Conservation (phyloP, 2,113 vertebrate genomes). For the Mormoops blainvillei region DNA sequence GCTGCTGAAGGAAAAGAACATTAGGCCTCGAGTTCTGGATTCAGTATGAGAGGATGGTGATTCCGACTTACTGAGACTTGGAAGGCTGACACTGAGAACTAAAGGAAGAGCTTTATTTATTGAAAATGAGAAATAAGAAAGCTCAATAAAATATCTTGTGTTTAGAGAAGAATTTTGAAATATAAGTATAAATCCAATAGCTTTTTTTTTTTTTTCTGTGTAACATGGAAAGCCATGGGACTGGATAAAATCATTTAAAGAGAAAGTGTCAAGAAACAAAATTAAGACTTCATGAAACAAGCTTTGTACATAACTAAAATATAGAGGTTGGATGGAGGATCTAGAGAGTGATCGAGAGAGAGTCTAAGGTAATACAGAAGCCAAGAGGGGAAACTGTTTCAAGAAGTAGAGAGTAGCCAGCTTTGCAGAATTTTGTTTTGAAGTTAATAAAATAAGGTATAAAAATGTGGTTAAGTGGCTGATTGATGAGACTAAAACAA, state of each 20-base stretch:
- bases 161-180: neutral
- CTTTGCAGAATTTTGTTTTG: neutral
- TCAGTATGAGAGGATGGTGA: neutral
- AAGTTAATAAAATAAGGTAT: neutral
- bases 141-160: neutral
- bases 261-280: neutral
- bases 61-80: neutral
- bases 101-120: neutral
- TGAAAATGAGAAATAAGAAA: neutral
- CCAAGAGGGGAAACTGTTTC: neutral
- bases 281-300: neutral
- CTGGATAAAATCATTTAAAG: neutral
- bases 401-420: neutral
- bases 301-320: neutral
- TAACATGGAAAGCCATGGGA: neutral
- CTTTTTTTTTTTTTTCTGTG: neutral
- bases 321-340: neutral
- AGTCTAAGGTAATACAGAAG: neutral
- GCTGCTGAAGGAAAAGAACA: neutral
- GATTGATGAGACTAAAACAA: neutral
- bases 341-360: neutral
- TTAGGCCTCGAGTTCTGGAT: neutral
- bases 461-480: neutral
- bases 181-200: neutral
- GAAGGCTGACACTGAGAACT: neutral